A percentile compares a stretch with the other conserved stretches of the same genome.
These are phyloP conservation scores for Leptinotarsa defecta DNA, from an alignment of 1,140 invertebrate genomes.

Conservation along the genomic window DNA sequence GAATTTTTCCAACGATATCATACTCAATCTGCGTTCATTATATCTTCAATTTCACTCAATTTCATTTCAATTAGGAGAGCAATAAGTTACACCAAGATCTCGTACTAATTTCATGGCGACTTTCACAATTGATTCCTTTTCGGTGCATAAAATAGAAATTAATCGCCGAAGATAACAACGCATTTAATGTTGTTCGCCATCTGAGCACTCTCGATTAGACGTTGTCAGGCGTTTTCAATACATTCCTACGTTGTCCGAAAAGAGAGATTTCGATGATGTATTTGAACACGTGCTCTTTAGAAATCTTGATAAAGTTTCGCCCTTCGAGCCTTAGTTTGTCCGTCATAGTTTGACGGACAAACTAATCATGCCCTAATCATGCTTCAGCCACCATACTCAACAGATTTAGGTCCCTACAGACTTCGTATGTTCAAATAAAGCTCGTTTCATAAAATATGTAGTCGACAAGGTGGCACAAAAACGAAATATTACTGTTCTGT, in stretches of 20 bases:
- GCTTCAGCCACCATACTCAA: too few species aligned
- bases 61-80: constrained; percentile 6
- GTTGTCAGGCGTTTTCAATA: background rate
- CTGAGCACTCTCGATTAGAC: background rate
- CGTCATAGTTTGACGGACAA: too few species aligned
- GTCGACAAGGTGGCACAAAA: too few species aligned
- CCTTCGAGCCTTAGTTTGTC: too few species aligned
- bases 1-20: background rate
- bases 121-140: constrained; percentile 6
- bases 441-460: too few species aligned
- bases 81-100: constrained; percentile 6
- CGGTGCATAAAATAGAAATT: constrained; percentile 6
- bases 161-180: background rate
- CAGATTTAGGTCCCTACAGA: too few species aligned
- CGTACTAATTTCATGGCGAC: constrained; percentile 1
- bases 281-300: too few species aligned
- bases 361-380: too few species aligned
- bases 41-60: constrained; percentile 2
- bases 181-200: background rate
- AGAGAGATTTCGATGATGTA: background rate
- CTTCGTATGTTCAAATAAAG: too few species aligned
- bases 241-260: background rate
- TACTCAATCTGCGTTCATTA: background rate
- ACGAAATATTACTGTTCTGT: too few species aligned
- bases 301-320: too few species aligned